Percentiles rank a stretch among this genome's conserved stretches.
These are phyloP conservation scores for Rhodophaea formosa DNA, from an alignment of 2,888 invertebrate species.

Conservation along the genomic window DNA sequence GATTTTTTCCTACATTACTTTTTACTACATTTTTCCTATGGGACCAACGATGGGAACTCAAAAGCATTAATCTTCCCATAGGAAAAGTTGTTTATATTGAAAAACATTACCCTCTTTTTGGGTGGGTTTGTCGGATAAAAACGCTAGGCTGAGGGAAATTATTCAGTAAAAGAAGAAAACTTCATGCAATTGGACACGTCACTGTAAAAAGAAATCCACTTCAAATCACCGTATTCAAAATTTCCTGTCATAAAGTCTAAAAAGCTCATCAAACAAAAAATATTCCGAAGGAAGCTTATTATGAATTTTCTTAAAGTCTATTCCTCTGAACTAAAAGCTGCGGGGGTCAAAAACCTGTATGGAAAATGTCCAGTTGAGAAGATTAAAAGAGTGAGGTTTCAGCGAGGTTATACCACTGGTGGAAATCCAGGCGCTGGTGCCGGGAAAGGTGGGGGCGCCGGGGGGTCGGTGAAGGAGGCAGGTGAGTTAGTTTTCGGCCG, in stretches of 20 bases:
- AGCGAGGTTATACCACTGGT: background rate
- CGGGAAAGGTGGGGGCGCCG: conserved; percentile 56
- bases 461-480: conserved; percentile 53
- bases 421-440: conserved; percentile 50
- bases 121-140: too few relatives aligned
- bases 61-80: too few relatives aligned
- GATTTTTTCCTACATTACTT: too few relatives aligned
- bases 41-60: too few relatives aligned
- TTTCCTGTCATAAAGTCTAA: background rate
- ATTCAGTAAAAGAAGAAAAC: too few relatives aligned
- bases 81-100: too few relatives aligned
- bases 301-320: conserved; percentile 2
- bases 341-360: background rate
- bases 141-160: too few relatives aligned
- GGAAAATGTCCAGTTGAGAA: background rate
- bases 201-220: too few relatives aligned
- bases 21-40: too few relatives aligned
- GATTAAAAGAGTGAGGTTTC: background rate
- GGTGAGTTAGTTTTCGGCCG: conserved; percentile 33
- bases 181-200: too few relatives aligned
- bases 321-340: background rate
- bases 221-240: background rate
- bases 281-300: background rate
- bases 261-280: background rate
- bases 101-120: too few relatives aligned